A percentile compares a stretch with the other conserved stretches of the same genome.
Evolutionary conservation across 2,888 invertebrate genomes (phyloP).

Genomic region (Scaeva pyrastri): DNA sequence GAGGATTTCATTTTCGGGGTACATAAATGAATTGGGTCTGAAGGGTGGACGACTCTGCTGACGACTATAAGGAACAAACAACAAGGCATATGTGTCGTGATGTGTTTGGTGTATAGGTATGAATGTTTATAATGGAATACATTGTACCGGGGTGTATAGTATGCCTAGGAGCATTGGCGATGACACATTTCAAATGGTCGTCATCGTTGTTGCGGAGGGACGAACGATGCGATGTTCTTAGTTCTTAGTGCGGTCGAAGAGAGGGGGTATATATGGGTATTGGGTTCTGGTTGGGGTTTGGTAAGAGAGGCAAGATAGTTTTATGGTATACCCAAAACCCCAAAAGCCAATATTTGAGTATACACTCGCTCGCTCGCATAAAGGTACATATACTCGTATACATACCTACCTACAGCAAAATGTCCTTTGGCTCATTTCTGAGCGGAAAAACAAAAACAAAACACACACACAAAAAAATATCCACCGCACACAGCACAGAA

Average conservation of each 20-base stretch:
- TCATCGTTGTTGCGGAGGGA: constrained; percentile 36
- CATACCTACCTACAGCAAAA: constrained; percentile 47
- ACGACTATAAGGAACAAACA: constrained; percentile 59
- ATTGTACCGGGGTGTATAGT: constrained; percentile 59
- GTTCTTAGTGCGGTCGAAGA: constrained; percentile 14
- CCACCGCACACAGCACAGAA: constrained; percentile 20
- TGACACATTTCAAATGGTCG: constrained; percentile 76
- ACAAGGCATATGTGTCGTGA: constrained; percentile 57
- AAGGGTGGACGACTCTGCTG: constrained; percentile 42
- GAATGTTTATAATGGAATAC: constrained; percentile 21
- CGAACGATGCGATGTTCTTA: neutral
- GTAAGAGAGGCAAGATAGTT: constrained; percentile 54
- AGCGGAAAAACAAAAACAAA: constrained; percentile 55
- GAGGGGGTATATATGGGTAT: neutral
- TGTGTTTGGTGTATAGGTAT: constrained; percentile 30
- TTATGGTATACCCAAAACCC: constrained; percentile 75
- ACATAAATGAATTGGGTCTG: constrained; percentile 71
- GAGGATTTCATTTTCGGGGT: constrained; percentile 74
- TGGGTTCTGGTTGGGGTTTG: too few species aligned
- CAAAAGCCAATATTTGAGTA: constrained; percentile 75
- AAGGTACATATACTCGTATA: neutral
- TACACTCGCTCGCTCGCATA: constrained; percentile 51
- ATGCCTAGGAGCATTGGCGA: constrained; percentile 75
- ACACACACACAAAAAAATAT: constrained; percentile 17
- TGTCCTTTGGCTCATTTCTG: constrained; percentile 66